phyloP scores from a whole-genome alignment of 2,888 invertebrate species.

The Mystacides longicornis region DNA sequence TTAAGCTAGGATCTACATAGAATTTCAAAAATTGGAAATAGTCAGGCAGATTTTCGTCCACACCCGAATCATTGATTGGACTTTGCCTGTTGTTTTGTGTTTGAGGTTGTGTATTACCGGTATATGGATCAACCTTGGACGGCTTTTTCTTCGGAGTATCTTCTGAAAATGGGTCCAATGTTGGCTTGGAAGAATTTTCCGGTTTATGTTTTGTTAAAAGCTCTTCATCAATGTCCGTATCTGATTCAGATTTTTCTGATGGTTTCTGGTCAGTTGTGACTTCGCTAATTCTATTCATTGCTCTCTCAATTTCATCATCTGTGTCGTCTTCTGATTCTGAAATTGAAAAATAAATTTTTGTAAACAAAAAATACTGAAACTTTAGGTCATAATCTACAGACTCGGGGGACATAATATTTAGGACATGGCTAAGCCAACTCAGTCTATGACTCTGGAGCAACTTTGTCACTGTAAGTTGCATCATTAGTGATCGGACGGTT shows the following conservation, averaged over 20 bases:
- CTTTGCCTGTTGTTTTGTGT: neutral
- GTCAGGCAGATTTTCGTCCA: conserved; percentile 34
- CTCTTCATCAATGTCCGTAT: conserved; percentile 19
- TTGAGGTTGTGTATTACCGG: too few species aligned
- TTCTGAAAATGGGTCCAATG: neutral
- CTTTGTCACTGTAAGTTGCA: too few species aligned
- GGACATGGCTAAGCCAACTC: too few species aligned
- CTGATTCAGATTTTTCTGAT: conserved; percentile 21
- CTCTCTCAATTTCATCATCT: conserved; percentile 55
- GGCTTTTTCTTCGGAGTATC: neutral
- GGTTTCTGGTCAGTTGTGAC: conserved; percentile 22
- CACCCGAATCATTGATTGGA: neutral
- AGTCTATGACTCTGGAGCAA: too few species aligned
- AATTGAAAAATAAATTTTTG: conserved; percentile 15
- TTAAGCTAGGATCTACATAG: conserved; percentile 33
- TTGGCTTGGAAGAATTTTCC: neutral
- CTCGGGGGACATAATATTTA: too few species aligned
- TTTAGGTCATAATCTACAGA: too few species aligned
- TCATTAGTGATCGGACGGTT: too few species aligned
- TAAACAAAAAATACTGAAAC: too few species aligned
- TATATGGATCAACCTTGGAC: neutral
- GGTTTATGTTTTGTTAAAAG: neutral
- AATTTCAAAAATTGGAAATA: conserved; percentile 46
- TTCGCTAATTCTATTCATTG: conserved; percentile 30
- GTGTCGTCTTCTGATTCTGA: conserved; percentile 45